Percentiles rank a stretch among this genome's conserved stretches.
These are phyloP conservation scores for Stictocephala bisonia DNA, from an alignment of 2,888 invertebrate genomes.

Conservation along the genomic window DNA sequence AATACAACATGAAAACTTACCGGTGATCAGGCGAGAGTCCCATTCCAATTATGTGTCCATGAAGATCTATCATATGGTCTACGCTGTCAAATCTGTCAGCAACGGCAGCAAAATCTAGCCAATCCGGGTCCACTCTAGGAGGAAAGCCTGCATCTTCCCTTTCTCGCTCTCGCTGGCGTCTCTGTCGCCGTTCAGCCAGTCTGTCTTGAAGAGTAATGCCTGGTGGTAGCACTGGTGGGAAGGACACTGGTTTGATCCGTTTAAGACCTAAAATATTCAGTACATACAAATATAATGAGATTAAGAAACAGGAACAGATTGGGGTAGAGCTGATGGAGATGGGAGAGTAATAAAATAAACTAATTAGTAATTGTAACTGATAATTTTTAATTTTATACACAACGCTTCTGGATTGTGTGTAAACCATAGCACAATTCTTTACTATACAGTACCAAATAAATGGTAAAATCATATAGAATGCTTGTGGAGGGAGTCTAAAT, in stretches of 20 bases:
- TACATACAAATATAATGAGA: too few relatives aligned
- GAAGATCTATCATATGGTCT: conserved; percentile 84
- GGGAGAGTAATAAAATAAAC: neutral
- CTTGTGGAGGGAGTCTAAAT: too few relatives aligned
- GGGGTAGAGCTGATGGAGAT: neutral
- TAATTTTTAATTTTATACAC: too few relatives aligned
- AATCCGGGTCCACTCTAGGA: conserved; percentile 72
- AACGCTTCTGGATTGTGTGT: too few relatives aligned
- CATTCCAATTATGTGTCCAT: conserved; percentile 90
- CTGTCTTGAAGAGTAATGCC: conserved; percentile 77
- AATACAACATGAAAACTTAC: conserved; percentile 65
- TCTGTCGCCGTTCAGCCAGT: conserved; percentile 70
- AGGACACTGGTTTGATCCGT: conserved; percentile 75
- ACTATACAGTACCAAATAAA: too few relatives aligned
- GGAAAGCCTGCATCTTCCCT: conserved; percentile 57
- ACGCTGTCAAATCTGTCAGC: conserved; percentile 78
- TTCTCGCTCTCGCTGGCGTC: conserved; percentile 66
- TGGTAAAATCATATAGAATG: too few relatives aligned
- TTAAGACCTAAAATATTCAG: conserved; percentile 78
- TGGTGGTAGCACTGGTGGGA: conserved; percentile 75
- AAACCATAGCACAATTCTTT: too few relatives aligned
- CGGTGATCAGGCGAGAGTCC: conserved; percentile 85
- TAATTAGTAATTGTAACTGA: too few relatives aligned
- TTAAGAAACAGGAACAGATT: neutral
- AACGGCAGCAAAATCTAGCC: conserved; percentile 75